Conservation (phyloP, 2,113 vertebrate species). For the Sakesphorus luctuosus region DNA sequence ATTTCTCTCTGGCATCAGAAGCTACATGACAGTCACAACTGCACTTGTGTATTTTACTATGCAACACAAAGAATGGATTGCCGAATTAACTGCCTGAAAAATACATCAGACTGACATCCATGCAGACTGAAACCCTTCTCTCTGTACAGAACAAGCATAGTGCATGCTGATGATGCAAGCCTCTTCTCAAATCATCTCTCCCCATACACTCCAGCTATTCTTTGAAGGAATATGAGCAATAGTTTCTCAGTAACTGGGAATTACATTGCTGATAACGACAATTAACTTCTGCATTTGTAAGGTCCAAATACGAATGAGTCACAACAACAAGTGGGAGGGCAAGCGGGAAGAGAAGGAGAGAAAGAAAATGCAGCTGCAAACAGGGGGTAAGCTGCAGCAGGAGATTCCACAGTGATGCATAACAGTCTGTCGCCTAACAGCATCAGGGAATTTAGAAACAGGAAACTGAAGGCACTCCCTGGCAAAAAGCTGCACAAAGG, state of each 20-base stretch:
- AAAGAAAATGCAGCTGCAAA: background rate
- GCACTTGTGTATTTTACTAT: background rate
- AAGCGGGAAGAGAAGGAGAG: background rate
- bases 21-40: background rate
- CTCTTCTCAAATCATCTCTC: background rate
- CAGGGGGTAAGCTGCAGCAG: background rate
- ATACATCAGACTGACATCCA: background rate
- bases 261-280: background rate
- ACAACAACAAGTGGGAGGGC: background rate
- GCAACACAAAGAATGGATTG: background rate
- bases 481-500: background rate
- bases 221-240: background rate
- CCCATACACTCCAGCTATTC: background rate
- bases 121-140: background rate
- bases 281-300: background rate
- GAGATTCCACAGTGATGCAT: background rate
- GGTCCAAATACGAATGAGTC: fast-evolving
- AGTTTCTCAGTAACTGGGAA: background rate
- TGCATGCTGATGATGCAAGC: background rate
- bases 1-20: background rate
- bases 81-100: background rate
- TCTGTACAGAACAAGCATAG: background rate
- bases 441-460: background rate
- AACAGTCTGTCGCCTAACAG: background rate
- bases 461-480: background rate